A percentile compares a stretch with the other conserved stretches of the same genome.
These are phyloP conservation scores for Drosophila jambulina DNA, from an alignment of 1,140 invertebrate genomes.

Conservation along the genomic window DNA sequence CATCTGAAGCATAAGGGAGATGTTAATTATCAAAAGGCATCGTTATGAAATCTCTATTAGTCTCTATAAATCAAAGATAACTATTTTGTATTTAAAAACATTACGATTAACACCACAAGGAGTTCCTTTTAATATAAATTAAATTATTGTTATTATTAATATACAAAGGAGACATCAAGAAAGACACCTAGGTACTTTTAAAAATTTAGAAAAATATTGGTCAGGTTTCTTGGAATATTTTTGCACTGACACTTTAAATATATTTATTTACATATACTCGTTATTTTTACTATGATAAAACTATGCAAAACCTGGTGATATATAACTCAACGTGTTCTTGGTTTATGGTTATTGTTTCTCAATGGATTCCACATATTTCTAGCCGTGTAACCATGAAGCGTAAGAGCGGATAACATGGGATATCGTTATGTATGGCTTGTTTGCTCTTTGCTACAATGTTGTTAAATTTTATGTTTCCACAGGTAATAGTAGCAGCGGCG, in stretches of 20 bases:
- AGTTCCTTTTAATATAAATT: not conserved
- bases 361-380: not conserved
- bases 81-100: not conserved
- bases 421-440: slow-evolving; percentile 75
- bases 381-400: slow-evolving; percentile 9
- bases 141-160: not conserved
- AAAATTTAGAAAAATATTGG: not conserved
- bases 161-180: too few relatives aligned
- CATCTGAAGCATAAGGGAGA: not conserved
- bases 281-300: too few relatives aligned
- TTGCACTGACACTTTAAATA: not conserved
- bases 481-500: slow-evolving; percentile 53
- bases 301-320: not conserved
- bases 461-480: slow-evolving; percentile 79
- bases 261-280: not conserved
- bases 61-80: not conserved
- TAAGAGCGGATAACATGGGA: slow-evolving; percentile 50
- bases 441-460: slow-evolving; percentile 54
- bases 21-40: not conserved
- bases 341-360: not conserved
- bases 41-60: not conserved
- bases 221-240: not conserved
- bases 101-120: not conserved
- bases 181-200: too few relatives aligned
- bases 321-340: not conserved